These are phyloP conservation scores for Cyprinodon tularosa DNA, from an alignment of 2,113 vertebrate species.

Conservation along the genomic window DNA sequence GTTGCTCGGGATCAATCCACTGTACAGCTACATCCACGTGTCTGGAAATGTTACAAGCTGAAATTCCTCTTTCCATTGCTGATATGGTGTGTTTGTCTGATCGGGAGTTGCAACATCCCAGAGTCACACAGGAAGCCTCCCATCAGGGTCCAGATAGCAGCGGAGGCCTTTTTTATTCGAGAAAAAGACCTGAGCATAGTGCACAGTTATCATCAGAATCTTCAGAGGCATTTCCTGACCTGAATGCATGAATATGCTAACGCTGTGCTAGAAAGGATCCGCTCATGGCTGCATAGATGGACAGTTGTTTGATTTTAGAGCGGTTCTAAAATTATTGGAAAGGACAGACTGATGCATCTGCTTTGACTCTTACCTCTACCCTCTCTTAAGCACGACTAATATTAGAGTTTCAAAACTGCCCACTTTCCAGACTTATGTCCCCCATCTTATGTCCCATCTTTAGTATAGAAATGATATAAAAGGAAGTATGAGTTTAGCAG, in stretches of 20 bases:
- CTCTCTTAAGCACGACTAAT: not conserved
- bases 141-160: slow-evolving; percentile 5
- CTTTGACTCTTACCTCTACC: not conserved
- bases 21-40: not conserved
- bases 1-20: accelerated
- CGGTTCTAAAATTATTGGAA: not conserved
- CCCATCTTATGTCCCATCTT: not conserved
- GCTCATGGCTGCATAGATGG: not conserved
- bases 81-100: slow-evolving; percentile 23
- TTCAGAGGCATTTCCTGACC: not conserved
- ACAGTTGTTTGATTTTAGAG: not conserved
- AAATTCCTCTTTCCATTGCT: slow-evolving; percentile 7
- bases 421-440: not conserved
- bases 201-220: not conserved
- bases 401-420: not conserved
- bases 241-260: not conserved
- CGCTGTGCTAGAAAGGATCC: not conserved
- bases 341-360: slow-evolving; percentile 11
- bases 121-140: slow-evolving; percentile 59
- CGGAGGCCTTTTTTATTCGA: slow-evolving; percentile 21
- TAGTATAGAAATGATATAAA: not conserved
- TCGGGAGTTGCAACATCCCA: slow-evolving; percentile 40
- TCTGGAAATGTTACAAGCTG: not conserved
- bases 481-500: not conserved
- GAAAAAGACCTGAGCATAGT: not conserved